Percentiles rank a stretch among this genome's conserved stretches.
phyloP scores from a whole-genome alignment of 2,113 vertebrate species.

The Oryzias woworae region DNA sequence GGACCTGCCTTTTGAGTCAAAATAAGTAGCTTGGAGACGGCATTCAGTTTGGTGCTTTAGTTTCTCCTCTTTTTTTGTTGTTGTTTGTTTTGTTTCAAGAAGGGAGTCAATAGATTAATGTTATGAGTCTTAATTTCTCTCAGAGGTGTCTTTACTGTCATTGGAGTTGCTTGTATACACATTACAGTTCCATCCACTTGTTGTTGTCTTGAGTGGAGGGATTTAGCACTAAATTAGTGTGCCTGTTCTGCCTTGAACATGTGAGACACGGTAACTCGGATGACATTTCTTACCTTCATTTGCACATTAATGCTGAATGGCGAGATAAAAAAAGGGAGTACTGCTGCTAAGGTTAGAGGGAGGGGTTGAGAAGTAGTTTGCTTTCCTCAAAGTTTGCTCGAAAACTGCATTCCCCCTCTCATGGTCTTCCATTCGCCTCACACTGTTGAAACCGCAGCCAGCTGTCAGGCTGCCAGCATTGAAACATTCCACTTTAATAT shows the following conservation, averaged over 20 bases:
- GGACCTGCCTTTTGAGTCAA: slow-evolving; percentile 21
- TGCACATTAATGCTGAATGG: slow-evolving; percentile 56
- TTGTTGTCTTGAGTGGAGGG: slow-evolving; percentile 7
- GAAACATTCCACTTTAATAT: slow-evolving; percentile 87
- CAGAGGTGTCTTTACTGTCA: slow-evolving; percentile 84
- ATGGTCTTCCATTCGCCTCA: slow-evolving; percentile 67
- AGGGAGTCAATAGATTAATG: slow-evolving; percentile 72
- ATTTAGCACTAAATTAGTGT: slow-evolving; percentile 44
- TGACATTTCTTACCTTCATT: slow-evolving; percentile 40
- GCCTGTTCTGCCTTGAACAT: slow-evolving; percentile 25
- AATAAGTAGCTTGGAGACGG: slow-evolving; percentile 36
- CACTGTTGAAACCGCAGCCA: slow-evolving; percentile 68
- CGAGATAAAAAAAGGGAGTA: slow-evolving; percentile 44
- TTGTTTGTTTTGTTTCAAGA: slow-evolving; percentile 23
- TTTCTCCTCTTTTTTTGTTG: slow-evolving; percentile 27
- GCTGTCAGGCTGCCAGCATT: slow-evolving; percentile 74
- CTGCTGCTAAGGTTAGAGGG: slow-evolving; percentile 55
- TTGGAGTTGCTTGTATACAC: slow-evolving; percentile 72
- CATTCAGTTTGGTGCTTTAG: slow-evolving; percentile 58
- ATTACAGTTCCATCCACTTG: background rate
- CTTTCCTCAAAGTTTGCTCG: slow-evolving; percentile 46
- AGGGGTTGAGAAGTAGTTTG: slow-evolving; percentile 18
- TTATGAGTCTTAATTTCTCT: slow-evolving; percentile 70
- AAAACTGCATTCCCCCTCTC: slow-evolving; percentile 73
- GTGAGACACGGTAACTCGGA: slow-evolving; percentile 33